Conservation (phyloP, 53 echinoderm and acorn worm species). For the Apostichopus leukothele region DNA sequence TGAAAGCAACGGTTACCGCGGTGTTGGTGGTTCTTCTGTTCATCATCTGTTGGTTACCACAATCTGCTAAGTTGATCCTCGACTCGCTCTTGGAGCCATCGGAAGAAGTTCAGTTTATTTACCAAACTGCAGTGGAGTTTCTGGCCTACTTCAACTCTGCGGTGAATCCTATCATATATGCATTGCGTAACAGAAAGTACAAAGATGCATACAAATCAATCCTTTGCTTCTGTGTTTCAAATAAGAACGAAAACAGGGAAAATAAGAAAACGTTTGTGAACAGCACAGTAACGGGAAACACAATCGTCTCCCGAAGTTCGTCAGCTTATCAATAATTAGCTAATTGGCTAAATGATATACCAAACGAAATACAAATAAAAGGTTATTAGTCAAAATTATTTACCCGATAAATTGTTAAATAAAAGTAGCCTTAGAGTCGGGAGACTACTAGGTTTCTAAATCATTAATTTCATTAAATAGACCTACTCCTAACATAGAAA, state of each 20-base stretch:
- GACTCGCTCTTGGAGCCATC: background rate
- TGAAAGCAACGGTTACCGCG: constrained; percentile 22
- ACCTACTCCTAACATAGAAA: too few species aligned
- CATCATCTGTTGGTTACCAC: constrained; percentile 35
- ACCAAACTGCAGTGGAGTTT: background rate
- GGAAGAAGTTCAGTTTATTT: background rate
- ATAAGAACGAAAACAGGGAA: background rate
- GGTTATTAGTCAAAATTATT: too few species aligned
- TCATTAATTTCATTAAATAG: too few species aligned
- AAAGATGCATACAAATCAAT: background rate
- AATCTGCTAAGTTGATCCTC: constrained; percentile 9
- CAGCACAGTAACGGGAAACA: background rate
- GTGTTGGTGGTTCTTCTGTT: constrained; percentile 28
- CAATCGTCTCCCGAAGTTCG: background rate
- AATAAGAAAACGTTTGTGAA: background rate
- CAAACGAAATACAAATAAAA: too few species aligned
- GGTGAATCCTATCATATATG: constrained; percentile 35
- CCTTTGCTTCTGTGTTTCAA: background rate
- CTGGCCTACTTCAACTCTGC: constrained; percentile 1
- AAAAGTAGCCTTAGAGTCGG: too few species aligned
- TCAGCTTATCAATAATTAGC: background rate
- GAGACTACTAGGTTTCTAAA: too few species aligned
- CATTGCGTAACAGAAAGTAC: constrained; percentile 20
- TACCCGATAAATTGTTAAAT: too few species aligned
- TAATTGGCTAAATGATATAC: background rate